These are phyloP conservation scores for Potamarius usumacintae DNA, from an alignment of 2,113 vertebrate genomes.

Conservation along the genomic window DNA sequence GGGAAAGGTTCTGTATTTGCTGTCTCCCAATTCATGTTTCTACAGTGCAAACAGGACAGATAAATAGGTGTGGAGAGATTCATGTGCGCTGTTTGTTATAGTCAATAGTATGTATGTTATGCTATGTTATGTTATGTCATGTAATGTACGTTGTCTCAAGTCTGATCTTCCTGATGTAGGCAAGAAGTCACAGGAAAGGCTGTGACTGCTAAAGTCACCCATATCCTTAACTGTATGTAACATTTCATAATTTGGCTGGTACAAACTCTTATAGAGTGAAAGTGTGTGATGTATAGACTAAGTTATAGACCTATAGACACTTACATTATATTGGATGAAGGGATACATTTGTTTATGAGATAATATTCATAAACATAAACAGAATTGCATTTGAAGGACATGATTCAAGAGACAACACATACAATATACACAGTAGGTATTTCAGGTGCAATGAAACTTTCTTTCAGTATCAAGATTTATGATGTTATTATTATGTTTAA, in stretches of 20 bases:
- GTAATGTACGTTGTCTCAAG: not conserved
- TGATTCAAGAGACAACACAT: not conserved
- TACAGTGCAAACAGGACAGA: conserved; percentile 19
- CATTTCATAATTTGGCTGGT: not conserved
- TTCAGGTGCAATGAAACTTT: not conserved
- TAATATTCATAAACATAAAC: conserved; percentile 7
- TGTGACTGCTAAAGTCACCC: not conserved
- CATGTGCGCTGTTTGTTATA: not conserved
- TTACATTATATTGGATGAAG: not conserved
- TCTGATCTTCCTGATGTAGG: not conserved
- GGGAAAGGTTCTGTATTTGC: conserved; percentile 49
- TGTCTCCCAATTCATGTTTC: conserved; percentile 7
- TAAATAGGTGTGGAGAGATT: conserved; percentile 13
- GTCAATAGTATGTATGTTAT: not conserved
- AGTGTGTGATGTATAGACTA: not conserved
- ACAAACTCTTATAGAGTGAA: not conserved
- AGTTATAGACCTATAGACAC: not conserved
- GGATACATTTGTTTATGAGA: not conserved
- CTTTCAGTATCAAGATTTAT: not conserved
- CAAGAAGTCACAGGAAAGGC: not conserved
- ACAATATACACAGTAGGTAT: not conserved
- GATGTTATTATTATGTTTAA: not conserved
- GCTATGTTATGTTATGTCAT: too few species aligned
- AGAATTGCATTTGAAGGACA: not conserved
- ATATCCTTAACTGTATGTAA: conserved; percentile 5